phyloP scores from a whole-genome alignment of 2,113 vertebrate species.

The Myotis lucifugus region DNA sequence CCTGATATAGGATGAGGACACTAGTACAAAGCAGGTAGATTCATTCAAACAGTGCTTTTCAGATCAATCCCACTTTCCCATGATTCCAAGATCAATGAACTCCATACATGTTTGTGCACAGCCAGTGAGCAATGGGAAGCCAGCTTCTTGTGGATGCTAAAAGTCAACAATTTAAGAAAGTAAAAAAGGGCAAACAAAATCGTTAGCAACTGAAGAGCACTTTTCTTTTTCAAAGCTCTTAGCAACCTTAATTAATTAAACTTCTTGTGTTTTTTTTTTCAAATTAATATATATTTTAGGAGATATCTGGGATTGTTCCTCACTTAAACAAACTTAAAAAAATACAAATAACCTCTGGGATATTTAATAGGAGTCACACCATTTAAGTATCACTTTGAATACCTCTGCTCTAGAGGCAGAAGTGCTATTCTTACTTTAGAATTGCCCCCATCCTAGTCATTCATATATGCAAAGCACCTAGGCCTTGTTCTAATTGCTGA shows the following conservation, averaged over 20 bases:
- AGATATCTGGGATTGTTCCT: neutral
- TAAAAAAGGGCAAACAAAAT: conserved; percentile 6
- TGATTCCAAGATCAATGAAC: neutral
- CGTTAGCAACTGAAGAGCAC: neutral
- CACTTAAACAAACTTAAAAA: conserved; percentile 4
- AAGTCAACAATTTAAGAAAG: neutral
- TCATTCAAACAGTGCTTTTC: neutral
- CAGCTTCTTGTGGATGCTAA: neutral
- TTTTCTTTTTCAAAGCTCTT: conserved; percentile 42
- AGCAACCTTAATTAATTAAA: conserved; percentile 51
- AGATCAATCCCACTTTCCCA: neutral
- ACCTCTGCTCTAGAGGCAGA: neutral
- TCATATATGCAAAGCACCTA: neutral
- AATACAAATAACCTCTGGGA: neutral
- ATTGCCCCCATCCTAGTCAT: neutral
- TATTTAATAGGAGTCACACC: neutral
- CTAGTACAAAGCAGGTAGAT: neutral
- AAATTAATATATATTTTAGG: conserved; percentile 48
- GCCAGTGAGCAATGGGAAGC: neutral
- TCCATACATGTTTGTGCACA: neutral
- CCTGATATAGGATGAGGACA: neutral
- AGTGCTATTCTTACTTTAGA: neutral
- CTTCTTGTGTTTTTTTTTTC: neutral
- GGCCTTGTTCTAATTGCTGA: neutral
- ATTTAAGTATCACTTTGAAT: neutral